Evolutionary conservation across 2,113 vertebrate genomes (phyloP), one percentile per base, ranked within the genome.

Genomic region (Nettapus auritus): DNA sequence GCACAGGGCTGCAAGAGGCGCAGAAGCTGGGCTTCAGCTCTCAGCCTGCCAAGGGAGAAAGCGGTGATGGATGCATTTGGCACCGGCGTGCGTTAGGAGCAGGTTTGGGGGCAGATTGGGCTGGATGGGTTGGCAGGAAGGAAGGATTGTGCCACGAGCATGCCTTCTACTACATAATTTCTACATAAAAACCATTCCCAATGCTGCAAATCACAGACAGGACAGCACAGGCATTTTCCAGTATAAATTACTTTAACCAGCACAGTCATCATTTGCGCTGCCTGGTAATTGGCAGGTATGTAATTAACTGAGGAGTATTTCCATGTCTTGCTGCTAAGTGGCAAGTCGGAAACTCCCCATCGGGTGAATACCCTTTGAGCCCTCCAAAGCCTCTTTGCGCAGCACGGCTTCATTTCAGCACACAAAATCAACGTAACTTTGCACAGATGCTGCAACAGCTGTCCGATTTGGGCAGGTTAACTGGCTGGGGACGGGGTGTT

Each of bases 381-480:
- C 53, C 34, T 93, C 73, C 67, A 48, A 89, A 77, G 34, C 70
- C 86, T 56, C 31, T 71, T 64, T 9, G 31, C 28, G 70, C 63
- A 36, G 23, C 70, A 82, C 68, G n/a, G 68, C 80, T 82, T 78
- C 91, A n/a, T 12, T 6, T 56, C 92, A 63, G 69, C 64, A n/a
- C 53, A 13, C 3, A 19, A 81, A 95, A 55, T 8, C 28, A 22
- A 62, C 2, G 13, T 2, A 44, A 66, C 73, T 42, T 67, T 53
- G 71, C 75, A 68, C 97, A 95, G 95, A 92, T 93, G 95, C 74
- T 79, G 80, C 66, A 80, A 88, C 95, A 95, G 86, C 93, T 96
- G 90, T 42, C 86, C 76, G 6, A 0, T 73, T 84, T 63, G 56
- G 90, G 59, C 29, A 29, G 19, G 38, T 8, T 26, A 31, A 23